A percentile compares a stretch with the other conserved stretches of the same genome.
Conservation (phyloP, 2,888 invertebrate genomes). For the Dolichomitus sp. region DNA sequence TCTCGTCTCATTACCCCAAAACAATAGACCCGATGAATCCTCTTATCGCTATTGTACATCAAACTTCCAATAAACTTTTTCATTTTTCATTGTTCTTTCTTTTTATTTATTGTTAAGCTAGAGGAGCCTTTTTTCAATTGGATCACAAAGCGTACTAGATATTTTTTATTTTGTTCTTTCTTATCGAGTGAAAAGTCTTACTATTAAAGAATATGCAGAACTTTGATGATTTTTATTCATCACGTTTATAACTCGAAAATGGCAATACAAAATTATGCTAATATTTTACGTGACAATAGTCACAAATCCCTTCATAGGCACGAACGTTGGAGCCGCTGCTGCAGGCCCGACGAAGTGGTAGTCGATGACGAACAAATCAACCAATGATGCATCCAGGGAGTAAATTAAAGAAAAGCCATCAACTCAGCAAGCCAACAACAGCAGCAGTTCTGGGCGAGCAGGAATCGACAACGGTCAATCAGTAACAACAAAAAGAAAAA, state of each 20-base stretch:
- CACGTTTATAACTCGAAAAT: not conserved
- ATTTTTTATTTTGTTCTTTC: not conserved
- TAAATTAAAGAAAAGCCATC: conserved; percentile 34
- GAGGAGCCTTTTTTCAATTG: not conserved
- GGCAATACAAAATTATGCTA: conserved; percentile 8
- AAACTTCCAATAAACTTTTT: conserved; percentile 42
- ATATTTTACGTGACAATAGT: conserved; percentile 72
- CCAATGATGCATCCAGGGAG: conserved; percentile 39
- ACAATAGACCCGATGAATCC: not conserved
- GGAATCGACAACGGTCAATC: conserved; percentile 28
- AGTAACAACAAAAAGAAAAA: not conserved
- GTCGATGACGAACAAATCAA: conserved; percentile 66
- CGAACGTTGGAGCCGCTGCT: conserved; percentile 76
- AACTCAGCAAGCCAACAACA: conserved; percentile 4
- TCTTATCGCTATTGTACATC: conserved; percentile 27
- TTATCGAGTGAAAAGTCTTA: not conserved
- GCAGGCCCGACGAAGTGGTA: conserved; percentile 82
- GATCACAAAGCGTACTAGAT: not conserved
- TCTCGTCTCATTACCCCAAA: not conserved
- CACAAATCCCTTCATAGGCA: conserved; percentile 84
- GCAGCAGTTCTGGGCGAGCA: conserved; percentile 10
- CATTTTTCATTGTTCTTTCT: conserved; percentile 11
- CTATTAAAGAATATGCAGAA: not conserved
- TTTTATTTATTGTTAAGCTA: conserved; percentile 2
- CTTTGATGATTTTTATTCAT: not conserved